Conservation (phyloP, 2,797 vertebrate species). For the Oreortyx pictus region DNA sequence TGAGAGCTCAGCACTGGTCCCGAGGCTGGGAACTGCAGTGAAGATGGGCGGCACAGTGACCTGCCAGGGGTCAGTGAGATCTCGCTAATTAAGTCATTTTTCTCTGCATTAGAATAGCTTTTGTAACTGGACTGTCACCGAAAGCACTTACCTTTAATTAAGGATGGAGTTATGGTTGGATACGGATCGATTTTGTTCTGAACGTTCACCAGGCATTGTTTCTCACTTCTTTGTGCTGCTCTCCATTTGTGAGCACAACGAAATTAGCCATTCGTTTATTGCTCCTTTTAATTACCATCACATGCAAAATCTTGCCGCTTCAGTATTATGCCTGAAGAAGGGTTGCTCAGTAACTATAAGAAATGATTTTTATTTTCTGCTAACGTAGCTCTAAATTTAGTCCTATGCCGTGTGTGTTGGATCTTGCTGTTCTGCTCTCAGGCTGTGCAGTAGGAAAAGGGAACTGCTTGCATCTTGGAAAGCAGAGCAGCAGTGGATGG, state of each 20-base stretch:
- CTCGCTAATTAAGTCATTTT: neutral
- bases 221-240: neutral
- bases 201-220: neutral
- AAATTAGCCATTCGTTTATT: neutral
- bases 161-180: neutral
- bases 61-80: neutral
- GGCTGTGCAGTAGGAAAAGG: neutral
- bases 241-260: fast-evolving
- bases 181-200: neutral
- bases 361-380: neutral
- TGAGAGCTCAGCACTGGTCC: neutral
- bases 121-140: too few species aligned
- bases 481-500: neutral
- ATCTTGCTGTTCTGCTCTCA: neutral
- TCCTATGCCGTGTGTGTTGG: fast-evolving
- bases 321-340: neutral
- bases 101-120: neutral
- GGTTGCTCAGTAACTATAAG: neutral
- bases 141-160: neutral
- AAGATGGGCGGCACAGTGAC: neutral
- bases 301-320: neutral
- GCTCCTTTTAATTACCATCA: neutral
- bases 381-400: neutral
- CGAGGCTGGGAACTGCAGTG: neutral
- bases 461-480: neutral